phyloP scores from a whole-genome alignment of 2,888 invertebrate genomes.

The Melanotus villosus region DNA sequence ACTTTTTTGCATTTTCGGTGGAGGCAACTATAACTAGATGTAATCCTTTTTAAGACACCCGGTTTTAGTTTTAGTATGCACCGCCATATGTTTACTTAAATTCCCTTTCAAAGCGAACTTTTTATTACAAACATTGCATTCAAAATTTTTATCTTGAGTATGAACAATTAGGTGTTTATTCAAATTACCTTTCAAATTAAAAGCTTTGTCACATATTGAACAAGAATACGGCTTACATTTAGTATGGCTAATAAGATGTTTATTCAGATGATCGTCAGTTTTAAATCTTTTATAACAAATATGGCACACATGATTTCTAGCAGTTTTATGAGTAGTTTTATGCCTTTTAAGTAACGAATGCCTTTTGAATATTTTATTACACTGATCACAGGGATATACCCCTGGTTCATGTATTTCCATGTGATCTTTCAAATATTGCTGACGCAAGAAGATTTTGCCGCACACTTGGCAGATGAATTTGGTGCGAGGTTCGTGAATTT shows the following conservation, averaged over 20 bases:
- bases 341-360: not conserved
- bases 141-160: not conserved
- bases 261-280: not conserved
- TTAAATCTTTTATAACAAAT: not conserved
- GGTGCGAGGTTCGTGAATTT: not conserved
- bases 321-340: not conserved
- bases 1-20: too few species aligned
- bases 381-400: not conserved
- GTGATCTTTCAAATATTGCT: not conserved
- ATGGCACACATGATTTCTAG: not conserved
- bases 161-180: not conserved
- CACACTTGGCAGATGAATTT: not conserved
- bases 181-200: not conserved
- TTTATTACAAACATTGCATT: not conserved
- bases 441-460: not conserved
- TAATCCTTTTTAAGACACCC: too few species aligned
- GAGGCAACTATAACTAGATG: too few species aligned
- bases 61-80: not conserved
- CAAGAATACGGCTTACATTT: not conserved
- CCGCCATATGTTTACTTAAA: not conserved
- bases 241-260: not conserved
- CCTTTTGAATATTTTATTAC: conserved; percentile 1
- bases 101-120: conserved; percentile 1
- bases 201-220: not conserved
- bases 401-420: conserved; percentile 13